Conservation (phyloP, 2,888 invertebrate species). For the Cephus pygmeus region DNA sequence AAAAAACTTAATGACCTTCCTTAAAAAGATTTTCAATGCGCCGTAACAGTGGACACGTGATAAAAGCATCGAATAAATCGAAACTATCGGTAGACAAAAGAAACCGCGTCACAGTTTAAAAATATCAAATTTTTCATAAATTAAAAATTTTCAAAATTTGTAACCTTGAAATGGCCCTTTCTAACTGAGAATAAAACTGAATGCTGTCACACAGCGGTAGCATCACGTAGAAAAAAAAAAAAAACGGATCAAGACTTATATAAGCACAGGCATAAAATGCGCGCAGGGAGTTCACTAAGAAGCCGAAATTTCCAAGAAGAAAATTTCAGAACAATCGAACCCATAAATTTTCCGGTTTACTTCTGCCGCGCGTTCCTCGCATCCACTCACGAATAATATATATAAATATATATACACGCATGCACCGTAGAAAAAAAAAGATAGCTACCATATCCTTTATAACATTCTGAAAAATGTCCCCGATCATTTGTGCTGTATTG, state of each 20-base stretch:
- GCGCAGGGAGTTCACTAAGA: background rate
- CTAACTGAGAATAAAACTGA: background rate
- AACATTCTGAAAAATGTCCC: slow-evolving; percentile 16
- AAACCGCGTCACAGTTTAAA: background rate
- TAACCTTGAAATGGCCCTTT: background rate
- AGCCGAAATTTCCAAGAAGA: background rate
- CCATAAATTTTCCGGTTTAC: slow-evolving; percentile 10
- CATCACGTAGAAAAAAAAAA: background rate
- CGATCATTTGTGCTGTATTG: slow-evolving; percentile 22
- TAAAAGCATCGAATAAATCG: background rate
- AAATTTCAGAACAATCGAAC: slow-evolving; percentile 13
- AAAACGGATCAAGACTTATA: background rate
- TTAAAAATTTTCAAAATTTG: background rate
- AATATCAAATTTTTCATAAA: background rate
- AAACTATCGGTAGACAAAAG: background rate
- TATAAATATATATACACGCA: background rate
- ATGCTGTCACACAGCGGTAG: background rate
- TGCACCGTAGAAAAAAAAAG: background rate
- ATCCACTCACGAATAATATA: background rate
- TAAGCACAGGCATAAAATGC: background rate
- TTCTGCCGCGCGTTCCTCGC: slow-evolving; percentile 4
- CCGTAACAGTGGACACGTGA: background rate
- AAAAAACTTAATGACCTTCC: background rate
- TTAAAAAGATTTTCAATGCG: background rate
- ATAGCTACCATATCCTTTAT: slow-evolving; percentile 14